These are phyloP conservation scores for Zaprionus obscuricornis DNA, from an alignment of 2,888 invertebrate genomes.

Conservation along the genomic window DNA sequence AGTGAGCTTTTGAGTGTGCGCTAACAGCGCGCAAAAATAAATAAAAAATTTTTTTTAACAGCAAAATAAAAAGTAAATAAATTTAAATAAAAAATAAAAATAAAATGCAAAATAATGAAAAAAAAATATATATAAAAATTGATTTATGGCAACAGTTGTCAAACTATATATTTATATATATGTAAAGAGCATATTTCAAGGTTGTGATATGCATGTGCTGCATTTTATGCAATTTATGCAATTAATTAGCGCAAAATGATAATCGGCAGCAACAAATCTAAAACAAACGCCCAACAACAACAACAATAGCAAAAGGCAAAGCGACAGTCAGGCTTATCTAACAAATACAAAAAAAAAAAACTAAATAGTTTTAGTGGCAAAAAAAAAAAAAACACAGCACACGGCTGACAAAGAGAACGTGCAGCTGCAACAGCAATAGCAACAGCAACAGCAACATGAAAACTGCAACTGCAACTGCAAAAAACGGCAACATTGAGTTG, in stretches of 20 bases:
- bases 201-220: too few relatives aligned
- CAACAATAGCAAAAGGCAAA: neutral
- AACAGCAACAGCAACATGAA: slow-evolving; percentile 14
- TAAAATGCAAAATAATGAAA: too few relatives aligned
- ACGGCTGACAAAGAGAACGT: slow-evolving; percentile 70
- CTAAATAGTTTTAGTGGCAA: slow-evolving; percentile 18
- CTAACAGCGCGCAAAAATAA: slow-evolving; percentile 13
- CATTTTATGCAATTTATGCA: too few relatives aligned
- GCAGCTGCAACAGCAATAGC: slow-evolving; percentile 57
- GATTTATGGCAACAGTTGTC: too few relatives aligned
- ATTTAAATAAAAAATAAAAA: too few relatives aligned
- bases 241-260: too few relatives aligned
- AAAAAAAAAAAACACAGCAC: slow-evolving; percentile 1
- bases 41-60: too few relatives aligned
- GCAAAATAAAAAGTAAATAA: too few relatives aligned
- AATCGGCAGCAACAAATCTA: slow-evolving; percentile 32
- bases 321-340: slow-evolving; percentile 51
- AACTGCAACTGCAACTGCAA: slow-evolving; percentile 13
- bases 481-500: slow-evolving; percentile 37
- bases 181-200: too few relatives aligned
- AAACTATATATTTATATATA: too few relatives aligned
- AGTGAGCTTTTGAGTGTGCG: slow-evolving; percentile 47
- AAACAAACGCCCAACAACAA: slow-evolving; percentile 8
- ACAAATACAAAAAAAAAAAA: slow-evolving; percentile 26
- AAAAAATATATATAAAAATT: too few relatives aligned